phyloP scores from a whole-genome alignment of 2,888 invertebrate species.

The Orgyia antiqua region DNA sequence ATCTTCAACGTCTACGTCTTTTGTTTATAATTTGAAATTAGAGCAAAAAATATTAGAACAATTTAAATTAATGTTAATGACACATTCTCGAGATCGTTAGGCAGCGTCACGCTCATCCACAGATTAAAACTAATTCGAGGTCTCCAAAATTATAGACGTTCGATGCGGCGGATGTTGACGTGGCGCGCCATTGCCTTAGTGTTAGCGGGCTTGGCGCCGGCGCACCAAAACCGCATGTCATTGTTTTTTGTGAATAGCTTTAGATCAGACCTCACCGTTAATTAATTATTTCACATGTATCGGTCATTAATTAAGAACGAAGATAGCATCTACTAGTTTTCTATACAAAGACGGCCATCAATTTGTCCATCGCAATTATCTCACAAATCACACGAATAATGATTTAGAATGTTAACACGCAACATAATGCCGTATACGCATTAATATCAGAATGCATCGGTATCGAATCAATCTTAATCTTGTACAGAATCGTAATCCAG shows the following conservation, averaged over 20 bases:
- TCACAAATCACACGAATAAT: slow-evolving; percentile 62
- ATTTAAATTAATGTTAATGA: slow-evolving; percentile 73
- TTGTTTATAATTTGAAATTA: slow-evolving; percentile 37
- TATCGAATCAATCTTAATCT: slow-evolving; percentile 78
- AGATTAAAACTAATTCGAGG: slow-evolving; percentile 75
- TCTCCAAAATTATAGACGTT: slow-evolving; percentile 72
- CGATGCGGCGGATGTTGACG: slow-evolving; percentile 69
- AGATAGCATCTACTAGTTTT: slow-evolving; percentile 63
- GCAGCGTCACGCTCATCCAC: slow-evolving; percentile 70
- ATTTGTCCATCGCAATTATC: slow-evolving; percentile 75
- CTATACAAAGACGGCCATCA: slow-evolving; percentile 68
- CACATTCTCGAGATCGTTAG: slow-evolving; percentile 62
- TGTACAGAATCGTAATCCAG: slow-evolving; percentile 76
- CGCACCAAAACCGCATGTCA: slow-evolving; percentile 73
- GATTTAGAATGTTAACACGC: slow-evolving; percentile 70
- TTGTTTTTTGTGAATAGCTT: slow-evolving; percentile 72
- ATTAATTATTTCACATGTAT: slow-evolving; percentile 78
- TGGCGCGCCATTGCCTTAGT: slow-evolving; percentile 53
- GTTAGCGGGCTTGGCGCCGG: slow-evolving; percentile 65
- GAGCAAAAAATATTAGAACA: slow-evolving; percentile 49
- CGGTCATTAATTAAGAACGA: slow-evolving; percentile 73
- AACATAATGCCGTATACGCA: slow-evolving; percentile 63
- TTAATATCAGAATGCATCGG: slow-evolving; percentile 74
- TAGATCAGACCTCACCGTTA: slow-evolving; percentile 57
- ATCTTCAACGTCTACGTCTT: too few relatives aligned